Evolutionary conservation across 2,797 vertebrate species (phyloP).

Genomic region (Halcyon badia): DNA sequence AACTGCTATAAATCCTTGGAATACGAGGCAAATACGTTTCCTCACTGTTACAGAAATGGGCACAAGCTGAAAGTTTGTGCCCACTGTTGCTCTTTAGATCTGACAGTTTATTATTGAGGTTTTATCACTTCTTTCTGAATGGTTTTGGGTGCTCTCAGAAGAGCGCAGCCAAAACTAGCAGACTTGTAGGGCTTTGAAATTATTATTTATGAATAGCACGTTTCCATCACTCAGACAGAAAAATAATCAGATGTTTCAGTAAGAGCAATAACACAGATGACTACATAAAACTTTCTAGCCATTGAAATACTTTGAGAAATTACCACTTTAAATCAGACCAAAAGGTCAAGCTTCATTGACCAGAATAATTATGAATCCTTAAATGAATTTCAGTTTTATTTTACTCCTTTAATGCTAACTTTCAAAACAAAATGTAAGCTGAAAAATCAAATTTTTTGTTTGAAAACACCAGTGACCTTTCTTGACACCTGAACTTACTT

Average conservation of each 20-base stretch:
- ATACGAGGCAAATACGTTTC: neutral
- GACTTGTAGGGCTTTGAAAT: neutral
- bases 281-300: neutral
- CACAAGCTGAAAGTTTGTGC: neutral
- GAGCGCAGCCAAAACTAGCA: neutral
- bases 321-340: neutral
- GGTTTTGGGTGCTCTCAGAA: neutral
- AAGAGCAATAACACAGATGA: neutral
- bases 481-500: neutral
- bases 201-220: neutral
- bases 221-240: neutral
- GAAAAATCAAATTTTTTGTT: neutral
- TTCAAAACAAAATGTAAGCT: neutral
- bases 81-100: neutral
- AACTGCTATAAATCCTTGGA: neutral
- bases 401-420: neutral
- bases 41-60: neutral
- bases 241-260: neutral
- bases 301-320: neutral
- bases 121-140: neutral
- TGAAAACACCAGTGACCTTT: neutral
- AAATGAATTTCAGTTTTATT: neutral
- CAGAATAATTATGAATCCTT: neutral
- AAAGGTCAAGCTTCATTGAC: neutral
- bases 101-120: neutral